A percentile compares a stretch with the other conserved stretches of the same genome.
Evolutionary conservation across 2,888 invertebrate genomes (phyloP).

Genomic region (Crioceris asparagi): DNA sequence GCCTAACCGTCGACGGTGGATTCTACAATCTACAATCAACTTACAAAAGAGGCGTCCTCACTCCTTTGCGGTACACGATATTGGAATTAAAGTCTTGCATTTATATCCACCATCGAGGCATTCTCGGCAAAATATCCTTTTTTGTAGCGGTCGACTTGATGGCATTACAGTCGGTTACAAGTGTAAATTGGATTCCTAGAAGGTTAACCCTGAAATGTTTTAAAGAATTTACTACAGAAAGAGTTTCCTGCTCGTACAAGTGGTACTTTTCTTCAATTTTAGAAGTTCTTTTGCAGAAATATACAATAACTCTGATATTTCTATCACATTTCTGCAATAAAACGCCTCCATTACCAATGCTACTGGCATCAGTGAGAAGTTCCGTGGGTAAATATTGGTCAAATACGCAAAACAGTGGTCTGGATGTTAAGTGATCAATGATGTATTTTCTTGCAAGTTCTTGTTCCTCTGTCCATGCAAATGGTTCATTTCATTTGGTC

Average conservation of each 20-base stretch:
- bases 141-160: no score
- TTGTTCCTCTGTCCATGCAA: neutral
- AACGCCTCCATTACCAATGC: neutral
- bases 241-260: conserved; percentile 24
- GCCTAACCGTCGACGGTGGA: no score
- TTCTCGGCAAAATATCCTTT: no score
- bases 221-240: conserved; percentile 25
- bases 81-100: conserved; percentile 20
- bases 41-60: no score
- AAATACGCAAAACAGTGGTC: neutral
- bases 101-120: conserved; percentile 28
- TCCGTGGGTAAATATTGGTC: neutral
- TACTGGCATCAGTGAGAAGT: neutral
- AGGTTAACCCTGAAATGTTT: conserved; percentile 22
- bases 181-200: conserved; percentile 18
- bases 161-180: conserved; percentile 28
- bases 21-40: no score
- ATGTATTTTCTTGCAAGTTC: no score
- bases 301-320: no score
- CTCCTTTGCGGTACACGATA: conserved; percentile 12
- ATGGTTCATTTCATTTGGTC: neutral
- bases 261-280: conserved; percentile 9
- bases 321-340: neutral
- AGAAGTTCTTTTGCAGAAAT: neutral
- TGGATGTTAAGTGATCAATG: no score